A percentile compares a stretch with the other conserved stretches of the same genome.
Conservation (phyloP, 2,888 invertebrate species). For the Microplitis deprimator region DNA sequence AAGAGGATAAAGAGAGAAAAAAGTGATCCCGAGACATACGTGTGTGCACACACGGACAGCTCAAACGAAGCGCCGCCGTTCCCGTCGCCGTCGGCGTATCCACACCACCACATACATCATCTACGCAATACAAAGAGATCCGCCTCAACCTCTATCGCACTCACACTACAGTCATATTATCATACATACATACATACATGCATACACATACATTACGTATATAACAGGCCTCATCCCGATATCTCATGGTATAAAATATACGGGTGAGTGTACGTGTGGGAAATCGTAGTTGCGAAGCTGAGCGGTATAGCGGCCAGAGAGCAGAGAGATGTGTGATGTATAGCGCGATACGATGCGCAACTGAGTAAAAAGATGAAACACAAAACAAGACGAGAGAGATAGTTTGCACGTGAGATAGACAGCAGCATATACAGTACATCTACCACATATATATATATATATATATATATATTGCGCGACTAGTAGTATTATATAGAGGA, state of each 20-base stretch:
- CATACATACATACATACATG: no score
- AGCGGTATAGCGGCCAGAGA: not conserved
- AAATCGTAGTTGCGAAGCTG: constrained; percentile 3
- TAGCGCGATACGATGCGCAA: not conserved
- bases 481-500: no score
- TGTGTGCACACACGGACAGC: constrained; percentile 1
- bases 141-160: no score
- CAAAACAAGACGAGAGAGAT: not conserved
- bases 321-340: not conserved
- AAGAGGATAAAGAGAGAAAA: constrained; percentile 7
- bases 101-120: not conserved
- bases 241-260: not conserved
- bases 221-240: not conserved
- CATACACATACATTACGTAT: not conserved
- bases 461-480: no score
- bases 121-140: constrained; percentile 29
- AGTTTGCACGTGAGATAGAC: not conserved
- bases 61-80: constrained; percentile 26
- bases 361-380: not conserved
- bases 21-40: constrained; percentile 3
- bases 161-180: no score
- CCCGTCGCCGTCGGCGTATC: not conserved
- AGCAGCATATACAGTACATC: no score
- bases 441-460: no score
- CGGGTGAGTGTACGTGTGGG: constrained; percentile 8